Conservation (phyloP, 2,888 invertebrate species). For the Pachycephus smyrnensis region DNA sequence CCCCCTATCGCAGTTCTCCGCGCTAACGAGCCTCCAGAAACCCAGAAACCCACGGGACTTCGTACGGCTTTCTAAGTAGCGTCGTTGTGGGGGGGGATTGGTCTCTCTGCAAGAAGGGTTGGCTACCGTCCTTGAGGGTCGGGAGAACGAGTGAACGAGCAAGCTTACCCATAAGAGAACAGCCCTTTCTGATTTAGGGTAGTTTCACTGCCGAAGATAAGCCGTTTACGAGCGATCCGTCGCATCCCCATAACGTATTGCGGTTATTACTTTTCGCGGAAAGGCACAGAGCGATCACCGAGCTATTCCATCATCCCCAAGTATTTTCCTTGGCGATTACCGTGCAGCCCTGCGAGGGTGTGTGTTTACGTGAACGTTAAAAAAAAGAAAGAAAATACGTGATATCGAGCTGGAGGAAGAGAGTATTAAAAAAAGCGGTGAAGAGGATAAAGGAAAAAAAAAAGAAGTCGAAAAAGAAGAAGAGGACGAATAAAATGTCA, state of each 20-base stretch:
- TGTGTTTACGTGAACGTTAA: neutral
- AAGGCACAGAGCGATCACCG: neutral
- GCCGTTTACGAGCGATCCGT: conserved; percentile 25
- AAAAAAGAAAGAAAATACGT: neutral
- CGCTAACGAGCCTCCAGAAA: conserved; percentile 8
- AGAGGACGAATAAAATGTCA: neutral
- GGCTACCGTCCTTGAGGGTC: conserved; percentile 1
- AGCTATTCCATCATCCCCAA: neutral
- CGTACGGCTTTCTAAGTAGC: conserved; percentile 14
- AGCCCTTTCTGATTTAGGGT: conserved; percentile 32
- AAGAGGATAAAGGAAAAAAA: neutral
- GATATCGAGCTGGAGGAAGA: neutral
- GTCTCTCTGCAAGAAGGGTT: conserved; percentile 24
- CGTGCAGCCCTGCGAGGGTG: too few relatives aligned
- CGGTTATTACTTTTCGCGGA: neutral
- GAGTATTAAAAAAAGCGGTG: too few relatives aligned
- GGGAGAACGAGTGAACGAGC: conserved; percentile 9
- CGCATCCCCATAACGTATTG: neutral
- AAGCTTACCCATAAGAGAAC: neutral
- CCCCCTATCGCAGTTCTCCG: neutral
- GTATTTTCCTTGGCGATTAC: neutral
- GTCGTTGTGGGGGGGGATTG: conserved; percentile 3
- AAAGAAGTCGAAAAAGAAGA: too few relatives aligned
- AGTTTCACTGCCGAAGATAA: conserved; percentile 29
- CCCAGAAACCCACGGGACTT: conserved; percentile 3